Percentiles rank a stretch among this genome's conserved stretches.
phyloP scores from a whole-genome alignment of 2,888 invertebrate genomes.

The Tetranychus piercei region DNA sequence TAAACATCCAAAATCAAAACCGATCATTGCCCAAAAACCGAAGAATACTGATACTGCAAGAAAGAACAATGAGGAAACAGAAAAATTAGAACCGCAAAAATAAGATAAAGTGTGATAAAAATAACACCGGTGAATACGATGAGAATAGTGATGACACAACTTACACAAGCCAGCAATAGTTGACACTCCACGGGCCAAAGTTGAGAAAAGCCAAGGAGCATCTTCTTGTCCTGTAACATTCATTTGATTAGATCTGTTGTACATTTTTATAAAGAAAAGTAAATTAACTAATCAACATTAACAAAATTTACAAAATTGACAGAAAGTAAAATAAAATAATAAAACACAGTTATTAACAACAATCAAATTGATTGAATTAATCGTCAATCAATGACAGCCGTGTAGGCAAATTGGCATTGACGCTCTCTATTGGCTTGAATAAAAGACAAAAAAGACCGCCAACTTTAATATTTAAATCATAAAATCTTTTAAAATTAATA shows the following conservation, averaged over 20 bases:
- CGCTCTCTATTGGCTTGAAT: no score
- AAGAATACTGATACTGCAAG: conserved; percentile 22
- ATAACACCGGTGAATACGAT: background rate
- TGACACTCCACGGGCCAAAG: conserved; percentile 14
- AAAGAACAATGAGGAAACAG: conserved; percentile 15
- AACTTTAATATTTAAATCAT: no score
- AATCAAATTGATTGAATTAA: background rate
- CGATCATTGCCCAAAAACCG: conserved; percentile 15
- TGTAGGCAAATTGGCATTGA: no score
- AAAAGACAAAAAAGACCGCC: no score
- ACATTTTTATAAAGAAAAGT: background rate
- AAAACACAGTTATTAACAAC: background rate
- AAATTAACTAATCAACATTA: background rate
- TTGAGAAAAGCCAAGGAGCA: conserved; percentile 18
- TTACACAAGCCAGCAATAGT: conserved; percentile 21
- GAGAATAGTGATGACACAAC: conserved; percentile 7
- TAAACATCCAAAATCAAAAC: conserved; percentile 16
- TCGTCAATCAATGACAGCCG: no score
- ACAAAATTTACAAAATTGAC: background rate
- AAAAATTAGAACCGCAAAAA: background rate
- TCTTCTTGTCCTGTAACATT: conserved; percentile 6
- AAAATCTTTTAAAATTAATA: no score
- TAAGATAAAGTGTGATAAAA: background rate
- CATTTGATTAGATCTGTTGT: background rate
- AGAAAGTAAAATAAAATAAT: background rate